Evolutionary conservation across 2,797 vertebrate genomes (phyloP).

Genomic region (Spinus olivaceus): DNA sequence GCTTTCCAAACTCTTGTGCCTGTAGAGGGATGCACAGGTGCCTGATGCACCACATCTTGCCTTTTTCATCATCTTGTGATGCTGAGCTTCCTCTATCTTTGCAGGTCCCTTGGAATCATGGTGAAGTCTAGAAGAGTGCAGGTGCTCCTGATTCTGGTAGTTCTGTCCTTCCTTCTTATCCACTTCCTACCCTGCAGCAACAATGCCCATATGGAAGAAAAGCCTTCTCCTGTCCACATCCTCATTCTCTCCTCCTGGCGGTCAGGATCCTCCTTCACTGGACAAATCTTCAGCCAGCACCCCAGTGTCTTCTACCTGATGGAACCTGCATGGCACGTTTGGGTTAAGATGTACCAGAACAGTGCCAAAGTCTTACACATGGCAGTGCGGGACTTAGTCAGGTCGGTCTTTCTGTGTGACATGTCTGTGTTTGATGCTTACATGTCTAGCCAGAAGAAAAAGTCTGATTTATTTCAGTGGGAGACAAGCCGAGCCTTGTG

Average conservation of each 20-base stretch:
- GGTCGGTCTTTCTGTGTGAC: constrained; percentile 87
- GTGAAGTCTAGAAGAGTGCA: background rate
- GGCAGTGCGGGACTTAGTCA: constrained; percentile 85
- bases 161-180: constrained; percentile 70
- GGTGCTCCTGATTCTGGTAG: constrained; percentile 70
- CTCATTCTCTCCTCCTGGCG: constrained; percentile 93
- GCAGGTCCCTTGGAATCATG: constrained; percentile 32
- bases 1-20: background rate
- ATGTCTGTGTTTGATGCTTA: constrained; percentile 90
- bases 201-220: background rate
- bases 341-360: constrained; percentile 76
- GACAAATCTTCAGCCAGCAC: constrained; percentile 93
- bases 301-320: constrained; percentile 93
- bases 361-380: constrained; percentile 77
- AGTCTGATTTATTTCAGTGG: constrained; percentile 89
- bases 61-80: background rate
- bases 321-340: constrained; percentile 94
- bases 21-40: background rate
- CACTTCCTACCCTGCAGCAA: constrained; percentile 30
- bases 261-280: constrained; percentile 93
- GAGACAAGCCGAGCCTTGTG: constrained; percentile 89
- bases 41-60: background rate
- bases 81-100: background rate
- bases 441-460: constrained; percentile 71
- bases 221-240: constrained; percentile 73